phyloP scores from a whole-genome alignment of 1,140 invertebrate genomes.

The Rhagoletis pomonella region DNA sequence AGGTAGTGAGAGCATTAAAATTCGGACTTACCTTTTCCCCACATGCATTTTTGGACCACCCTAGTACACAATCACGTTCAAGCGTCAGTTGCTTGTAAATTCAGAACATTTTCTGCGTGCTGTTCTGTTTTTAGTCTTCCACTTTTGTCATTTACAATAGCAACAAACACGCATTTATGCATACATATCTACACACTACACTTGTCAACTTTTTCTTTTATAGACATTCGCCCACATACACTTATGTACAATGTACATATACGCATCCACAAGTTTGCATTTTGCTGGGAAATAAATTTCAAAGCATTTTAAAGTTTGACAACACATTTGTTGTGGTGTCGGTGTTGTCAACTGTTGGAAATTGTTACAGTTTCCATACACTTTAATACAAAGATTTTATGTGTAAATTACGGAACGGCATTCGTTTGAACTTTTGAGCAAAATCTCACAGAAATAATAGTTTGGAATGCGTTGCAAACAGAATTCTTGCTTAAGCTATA shows the following conservation, averaged over 20 bases:
- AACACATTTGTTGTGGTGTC: slow-evolving; percentile 11
- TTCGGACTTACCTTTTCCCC: too few relatives aligned
- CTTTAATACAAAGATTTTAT: not conserved
- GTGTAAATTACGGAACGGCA: too few relatives aligned
- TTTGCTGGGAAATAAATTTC: not conserved
- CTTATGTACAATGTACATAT: not conserved
- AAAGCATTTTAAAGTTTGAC: slow-evolving; percentile 19
- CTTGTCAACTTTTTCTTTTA: slow-evolving; percentile 16
- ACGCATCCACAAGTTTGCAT: not conserved
- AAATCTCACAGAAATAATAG: too few relatives aligned
- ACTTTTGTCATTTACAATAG: not conserved
- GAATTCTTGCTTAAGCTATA: too few relatives aligned
- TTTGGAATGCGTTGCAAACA: too few relatives aligned
- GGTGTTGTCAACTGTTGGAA: not conserved
- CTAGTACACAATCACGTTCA: not conserved
- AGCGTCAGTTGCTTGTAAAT: slow-evolving; percentile 6
- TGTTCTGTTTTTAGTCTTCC: not conserved
- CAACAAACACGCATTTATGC: not conserved
- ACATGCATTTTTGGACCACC: too few relatives aligned
- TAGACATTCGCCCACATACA: not conserved
- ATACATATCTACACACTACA: not conserved
- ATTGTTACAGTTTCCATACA: slow-evolving; percentile 8
- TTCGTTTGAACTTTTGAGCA: too few relatives aligned
- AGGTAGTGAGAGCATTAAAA: too few relatives aligned
- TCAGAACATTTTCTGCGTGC: not conserved